phyloP scores from a whole-genome alignment of 2,113 vertebrate genomes.

The Hippocampus zosterae region DNA sequence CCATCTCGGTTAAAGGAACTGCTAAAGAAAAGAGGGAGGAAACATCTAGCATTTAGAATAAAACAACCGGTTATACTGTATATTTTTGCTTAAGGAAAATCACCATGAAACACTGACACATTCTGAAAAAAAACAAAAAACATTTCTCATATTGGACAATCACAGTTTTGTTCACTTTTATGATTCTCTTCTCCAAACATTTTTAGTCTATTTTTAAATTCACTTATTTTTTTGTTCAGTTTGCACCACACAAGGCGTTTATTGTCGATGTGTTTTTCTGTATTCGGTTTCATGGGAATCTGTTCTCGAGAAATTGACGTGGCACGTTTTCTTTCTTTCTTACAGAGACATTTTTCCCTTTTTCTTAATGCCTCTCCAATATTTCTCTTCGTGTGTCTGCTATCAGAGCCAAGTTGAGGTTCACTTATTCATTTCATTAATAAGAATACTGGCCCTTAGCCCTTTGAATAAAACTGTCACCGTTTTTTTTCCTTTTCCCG shows the following conservation, averaged over 20 bases:
- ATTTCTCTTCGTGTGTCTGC: neutral
- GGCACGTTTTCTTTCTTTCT: neutral
- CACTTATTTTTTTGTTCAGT: neutral
- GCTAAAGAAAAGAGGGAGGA: slow-evolving; percentile 7
- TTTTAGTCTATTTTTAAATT: slow-evolving; percentile 1
- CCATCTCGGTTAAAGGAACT: neutral
- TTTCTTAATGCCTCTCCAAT: slow-evolving; percentile 9
- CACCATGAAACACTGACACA: slow-evolving; percentile 6
- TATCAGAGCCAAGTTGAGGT: neutral
- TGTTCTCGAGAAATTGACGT: slow-evolving; percentile 1
- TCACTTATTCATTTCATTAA: slow-evolving; percentile 21
- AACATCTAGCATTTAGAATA: neutral
- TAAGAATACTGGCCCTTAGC: slow-evolving; percentile 16
- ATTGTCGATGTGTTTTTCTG: slow-evolving; percentile 14
- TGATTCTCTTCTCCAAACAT: neutral
- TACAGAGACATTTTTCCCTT: neutral
- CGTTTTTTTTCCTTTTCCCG: slow-evolving; percentile 11
- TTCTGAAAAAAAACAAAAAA: neutral
- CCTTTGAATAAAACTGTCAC: slow-evolving; percentile 34
- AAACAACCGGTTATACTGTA: neutral
- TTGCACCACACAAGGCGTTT: slow-evolving; percentile 4
- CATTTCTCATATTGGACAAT: neutral
- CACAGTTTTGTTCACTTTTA: neutral
- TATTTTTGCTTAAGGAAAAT: neutral
- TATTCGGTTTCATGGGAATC: neutral